Percentiles rank a stretch among this genome's conserved stretches.
These are phyloP conservation scores for Kradibia gibbosae DNA, from an alignment of 1,140 invertebrate genomes.

Conservation along the genomic window DNA sequence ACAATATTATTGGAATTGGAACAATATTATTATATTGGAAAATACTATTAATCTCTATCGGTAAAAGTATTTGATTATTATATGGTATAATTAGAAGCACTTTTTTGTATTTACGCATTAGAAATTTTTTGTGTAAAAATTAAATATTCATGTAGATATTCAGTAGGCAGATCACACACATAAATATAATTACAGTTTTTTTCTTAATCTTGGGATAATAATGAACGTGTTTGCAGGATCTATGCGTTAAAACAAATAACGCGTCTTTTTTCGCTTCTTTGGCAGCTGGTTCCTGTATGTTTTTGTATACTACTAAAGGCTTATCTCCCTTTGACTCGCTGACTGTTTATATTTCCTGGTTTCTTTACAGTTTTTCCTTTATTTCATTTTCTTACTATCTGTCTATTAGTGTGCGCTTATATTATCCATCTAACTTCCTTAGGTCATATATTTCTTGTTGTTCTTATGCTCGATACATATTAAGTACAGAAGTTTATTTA, in stretches of 20 bases:
- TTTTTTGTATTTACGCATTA: no score
- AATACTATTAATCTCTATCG: no score
- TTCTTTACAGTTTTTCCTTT: background rate
- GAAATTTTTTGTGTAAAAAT: no score
- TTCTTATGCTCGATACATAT: constrained; percentile 14
- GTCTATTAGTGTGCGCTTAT: background rate
- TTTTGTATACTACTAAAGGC: background rate
- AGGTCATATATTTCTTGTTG: background rate
- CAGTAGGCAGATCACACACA: no score
- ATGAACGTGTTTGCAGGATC: background rate
- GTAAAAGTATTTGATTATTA: no score
- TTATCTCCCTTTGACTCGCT: background rate
- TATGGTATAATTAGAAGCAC: no score
- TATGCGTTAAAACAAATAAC: background rate
- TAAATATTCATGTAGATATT: no score
- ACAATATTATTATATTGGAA: no score
- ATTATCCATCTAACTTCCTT: background rate
- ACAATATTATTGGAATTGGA: no score
- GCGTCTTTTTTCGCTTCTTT: background rate
- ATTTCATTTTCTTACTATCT: background rate
- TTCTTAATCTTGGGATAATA: background rate
- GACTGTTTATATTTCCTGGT: background rate
- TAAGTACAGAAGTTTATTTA: constrained; percentile 38
- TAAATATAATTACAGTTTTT: no score
- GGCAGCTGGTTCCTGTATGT: background rate